Evolutionary conservation across 2,797 vertebrate genomes (phyloP), one percentile per base, ranked within the genome.

Genomic region (Sandelia bainsii): DNA sequence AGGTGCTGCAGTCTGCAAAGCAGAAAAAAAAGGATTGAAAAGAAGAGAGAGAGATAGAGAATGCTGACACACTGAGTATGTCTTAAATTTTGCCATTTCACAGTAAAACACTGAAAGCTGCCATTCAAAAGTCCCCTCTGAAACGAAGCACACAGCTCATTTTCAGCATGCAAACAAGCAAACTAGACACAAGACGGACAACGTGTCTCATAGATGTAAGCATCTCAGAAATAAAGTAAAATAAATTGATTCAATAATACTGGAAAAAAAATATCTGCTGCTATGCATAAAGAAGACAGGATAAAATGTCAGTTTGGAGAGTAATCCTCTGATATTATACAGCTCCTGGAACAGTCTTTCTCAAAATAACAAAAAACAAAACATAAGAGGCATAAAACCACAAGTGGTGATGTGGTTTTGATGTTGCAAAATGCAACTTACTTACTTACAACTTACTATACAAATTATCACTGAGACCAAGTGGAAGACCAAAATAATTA

Each of bases 1-100:
- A 74, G 19, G 16, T 58, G 87, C 73, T 56, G 69, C 57, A 48
- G 61, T 90, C 92, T 93, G 92, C 16, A 85, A 87, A 79, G 84
- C 52, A 84, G 76, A 80, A 53, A 77, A 65, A 82, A 9, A 82
- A 46, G 20, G 54, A 61, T 69, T 75, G 74, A 79, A 61, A 86
- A 58, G 39, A 63, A 59, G 52, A 69, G 40, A 79, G 66, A 74
- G 58, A 69, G 62, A 72, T 4, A 80, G 56, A 66, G 9, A 51
- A 42, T 45, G 63, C 13, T 45, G 52, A 63, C 40, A 65, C 27
- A 34, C 25, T 59, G 5, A n/a, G 44, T 46, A 9, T 20, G 14
- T 69, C 14, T 8, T 37, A 5, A 64, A 12, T 45, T 5, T 77
- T 50, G 11, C 6, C 9, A 51, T 61, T 70, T 70, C 11, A 49